Evolutionary conservation across 2,113 vertebrate genomes (phyloP).

Genomic region (Seriola rivoliana): DNA sequence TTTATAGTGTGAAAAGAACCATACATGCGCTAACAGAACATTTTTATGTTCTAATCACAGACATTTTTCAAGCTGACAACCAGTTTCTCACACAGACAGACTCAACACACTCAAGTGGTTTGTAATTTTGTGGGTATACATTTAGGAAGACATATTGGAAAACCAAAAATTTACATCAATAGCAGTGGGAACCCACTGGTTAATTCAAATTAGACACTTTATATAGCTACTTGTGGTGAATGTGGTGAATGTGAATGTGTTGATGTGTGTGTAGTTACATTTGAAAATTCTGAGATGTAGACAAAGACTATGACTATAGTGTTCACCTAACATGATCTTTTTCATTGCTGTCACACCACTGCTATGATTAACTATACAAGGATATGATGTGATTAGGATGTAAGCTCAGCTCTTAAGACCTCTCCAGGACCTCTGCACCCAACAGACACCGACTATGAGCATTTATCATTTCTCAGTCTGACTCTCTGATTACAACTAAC

Average conservation of each 20-base stretch:
- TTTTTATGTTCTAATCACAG: neutral
- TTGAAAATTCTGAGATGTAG: too few species aligned
- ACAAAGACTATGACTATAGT: neutral
- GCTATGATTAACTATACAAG: neutral
- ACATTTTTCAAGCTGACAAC: neutral
- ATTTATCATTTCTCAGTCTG: neutral
- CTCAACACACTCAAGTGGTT: neutral
- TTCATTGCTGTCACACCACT: neutral
- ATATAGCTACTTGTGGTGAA: too few species aligned
- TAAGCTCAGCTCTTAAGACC: neutral
- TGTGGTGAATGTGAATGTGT: too few species aligned
- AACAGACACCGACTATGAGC: neutral
- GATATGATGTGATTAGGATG: neutral
- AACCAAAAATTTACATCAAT: neutral
- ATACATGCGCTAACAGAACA: neutral
- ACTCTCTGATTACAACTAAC: neutral
- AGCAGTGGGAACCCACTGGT: neutral
- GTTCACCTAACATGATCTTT: constrained; percentile 9
- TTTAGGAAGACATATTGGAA: neutral
- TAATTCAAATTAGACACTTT: neutral
- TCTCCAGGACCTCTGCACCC: neutral
- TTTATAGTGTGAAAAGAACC: constrained; percentile 14
- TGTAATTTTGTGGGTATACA: neutral
- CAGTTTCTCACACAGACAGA: neutral
- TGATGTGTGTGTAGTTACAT: too few species aligned